These are phyloP conservation scores for Lacanobia wlatinum DNA, from an alignment of 2,888 invertebrate species.

Conservation along the genomic window DNA sequence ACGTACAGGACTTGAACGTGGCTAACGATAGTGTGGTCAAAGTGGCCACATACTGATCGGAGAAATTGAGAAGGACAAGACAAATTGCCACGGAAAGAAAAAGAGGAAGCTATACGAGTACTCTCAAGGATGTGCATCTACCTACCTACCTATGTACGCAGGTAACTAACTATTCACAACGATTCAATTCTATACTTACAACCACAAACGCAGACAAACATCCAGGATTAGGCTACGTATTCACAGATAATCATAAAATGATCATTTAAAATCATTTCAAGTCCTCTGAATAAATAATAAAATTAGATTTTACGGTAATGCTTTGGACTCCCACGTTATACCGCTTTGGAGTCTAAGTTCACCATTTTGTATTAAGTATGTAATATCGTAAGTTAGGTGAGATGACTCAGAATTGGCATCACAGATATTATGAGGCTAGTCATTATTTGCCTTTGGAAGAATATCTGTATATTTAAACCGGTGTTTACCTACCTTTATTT, in stretches of 20 bases:
- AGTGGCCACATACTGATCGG: too few species aligned
- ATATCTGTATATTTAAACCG: neutral
- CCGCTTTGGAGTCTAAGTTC: slow-evolving; percentile 9
- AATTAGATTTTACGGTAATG: slow-evolving; percentile 46
- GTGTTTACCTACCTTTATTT: too few species aligned
- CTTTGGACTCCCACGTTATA: slow-evolving; percentile 39
- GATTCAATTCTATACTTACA: too few species aligned
- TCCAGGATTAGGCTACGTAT: neutral
- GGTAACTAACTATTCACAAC: too few species aligned
- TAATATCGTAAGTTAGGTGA: slow-evolving; percentile 16
- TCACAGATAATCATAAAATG: slow-evolving; percentile 44
- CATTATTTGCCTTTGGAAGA: neutral
- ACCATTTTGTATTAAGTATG: slow-evolving; percentile 27
- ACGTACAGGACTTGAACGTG: too few species aligned
- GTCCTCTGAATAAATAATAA: slow-evolving; percentile 35
- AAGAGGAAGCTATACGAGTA: too few species aligned
- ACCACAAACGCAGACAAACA: neutral
- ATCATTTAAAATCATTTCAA: slow-evolving; percentile 41
- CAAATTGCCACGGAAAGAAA: too few species aligned
- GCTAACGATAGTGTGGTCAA: too few species aligned
- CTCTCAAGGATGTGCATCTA: too few species aligned
- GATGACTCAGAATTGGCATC: slow-evolving; percentile 33
- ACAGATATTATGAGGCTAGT: slow-evolving; percentile 1
- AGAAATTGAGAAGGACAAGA: too few species aligned
- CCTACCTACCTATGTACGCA: too few species aligned